Conservation (phyloP, 37 sponge, comb jelly and placozoan species). For the Crambe crambe region DNA sequence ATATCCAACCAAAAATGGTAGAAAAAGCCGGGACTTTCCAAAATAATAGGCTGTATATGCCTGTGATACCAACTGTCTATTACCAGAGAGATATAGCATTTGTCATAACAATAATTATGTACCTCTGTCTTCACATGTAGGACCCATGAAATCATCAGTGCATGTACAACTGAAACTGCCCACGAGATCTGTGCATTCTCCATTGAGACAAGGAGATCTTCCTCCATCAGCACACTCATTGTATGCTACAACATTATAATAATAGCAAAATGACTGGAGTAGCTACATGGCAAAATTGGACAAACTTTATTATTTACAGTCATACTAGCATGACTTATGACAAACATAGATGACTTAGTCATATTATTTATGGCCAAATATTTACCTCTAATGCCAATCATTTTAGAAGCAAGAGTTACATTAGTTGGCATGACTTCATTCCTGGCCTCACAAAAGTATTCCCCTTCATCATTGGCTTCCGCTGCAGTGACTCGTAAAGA, state of each 20-base stretch:
- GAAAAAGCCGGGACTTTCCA: too few species aligned
- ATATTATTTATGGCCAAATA: background rate
- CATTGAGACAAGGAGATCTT: constrained; percentile 42
- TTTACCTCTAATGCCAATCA: background rate
- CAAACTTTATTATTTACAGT: background rate
- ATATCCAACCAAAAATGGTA: too few species aligned
- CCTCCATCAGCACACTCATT: constrained; percentile 25
- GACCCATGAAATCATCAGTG: background rate
- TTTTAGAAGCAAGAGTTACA: background rate
- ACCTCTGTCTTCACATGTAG: background rate
- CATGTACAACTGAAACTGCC: constrained; percentile 13
- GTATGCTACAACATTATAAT: constrained; percentile 8
- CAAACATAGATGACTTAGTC: background rate
- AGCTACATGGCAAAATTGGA: too few species aligned
- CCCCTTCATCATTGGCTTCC: background rate
- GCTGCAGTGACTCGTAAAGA: background rate
- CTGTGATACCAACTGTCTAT: too few species aligned
- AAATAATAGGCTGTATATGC: too few species aligned
- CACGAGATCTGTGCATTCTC: constrained; percentile 22
- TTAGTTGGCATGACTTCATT: background rate
- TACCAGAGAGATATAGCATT: too few species aligned
- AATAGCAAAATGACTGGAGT: too few species aligned
- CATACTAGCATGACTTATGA: background rate
- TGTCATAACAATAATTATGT: too few species aligned
- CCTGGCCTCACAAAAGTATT: constrained; percentile 25